Evolutionary conservation across 2,113 vertebrate genomes (phyloP).

Genomic region (Neodon shergylaensis): DNA sequence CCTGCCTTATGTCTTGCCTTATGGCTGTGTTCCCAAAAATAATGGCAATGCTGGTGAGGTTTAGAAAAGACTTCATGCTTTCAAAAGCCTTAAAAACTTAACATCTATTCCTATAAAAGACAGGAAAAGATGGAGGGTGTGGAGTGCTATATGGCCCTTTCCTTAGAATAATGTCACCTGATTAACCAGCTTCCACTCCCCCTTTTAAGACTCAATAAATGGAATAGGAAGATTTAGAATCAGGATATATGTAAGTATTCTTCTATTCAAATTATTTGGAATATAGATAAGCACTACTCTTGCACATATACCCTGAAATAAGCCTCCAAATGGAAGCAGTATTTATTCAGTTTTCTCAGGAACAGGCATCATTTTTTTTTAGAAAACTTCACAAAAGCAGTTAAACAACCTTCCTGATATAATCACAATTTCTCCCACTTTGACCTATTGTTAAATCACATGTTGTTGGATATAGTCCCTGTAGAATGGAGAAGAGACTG

Average conservation of each 20-base stretch:
- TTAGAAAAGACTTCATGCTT: not conserved
- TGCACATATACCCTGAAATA: slow-evolving; percentile 29
- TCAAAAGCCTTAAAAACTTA: slow-evolving; percentile 25
- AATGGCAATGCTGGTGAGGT: not conserved
- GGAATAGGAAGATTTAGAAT: not conserved
- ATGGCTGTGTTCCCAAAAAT: not conserved
- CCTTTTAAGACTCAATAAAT: slow-evolving; percentile 17
- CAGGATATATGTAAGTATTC: not conserved
- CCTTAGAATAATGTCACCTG: not conserved
- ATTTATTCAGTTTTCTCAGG: slow-evolving; percentile 31
- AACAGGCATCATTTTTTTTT: slow-evolving; percentile 1
- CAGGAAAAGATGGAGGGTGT: not conserved
- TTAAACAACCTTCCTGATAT: not conserved
- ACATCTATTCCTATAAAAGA: not conserved
- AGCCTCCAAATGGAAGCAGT: slow-evolving; percentile 11
- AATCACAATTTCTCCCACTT: slow-evolving; percentile 14
- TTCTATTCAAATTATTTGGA: slow-evolving; percentile 42
- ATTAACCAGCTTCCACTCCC: not conserved
- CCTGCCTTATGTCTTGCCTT: not conserved
- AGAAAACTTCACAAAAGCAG: slow-evolving; percentile 20
- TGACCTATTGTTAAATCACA: slow-evolving; percentile 57
- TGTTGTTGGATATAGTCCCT: slow-evolving; percentile 30
- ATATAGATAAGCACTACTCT: not conserved
- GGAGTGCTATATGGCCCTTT: not conserved
- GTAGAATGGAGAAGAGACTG: slow-evolving; percentile 31